Base-by-base conservation (phyloP, 2,888 invertebrate species). In the Cordilura impudica region DNA sequence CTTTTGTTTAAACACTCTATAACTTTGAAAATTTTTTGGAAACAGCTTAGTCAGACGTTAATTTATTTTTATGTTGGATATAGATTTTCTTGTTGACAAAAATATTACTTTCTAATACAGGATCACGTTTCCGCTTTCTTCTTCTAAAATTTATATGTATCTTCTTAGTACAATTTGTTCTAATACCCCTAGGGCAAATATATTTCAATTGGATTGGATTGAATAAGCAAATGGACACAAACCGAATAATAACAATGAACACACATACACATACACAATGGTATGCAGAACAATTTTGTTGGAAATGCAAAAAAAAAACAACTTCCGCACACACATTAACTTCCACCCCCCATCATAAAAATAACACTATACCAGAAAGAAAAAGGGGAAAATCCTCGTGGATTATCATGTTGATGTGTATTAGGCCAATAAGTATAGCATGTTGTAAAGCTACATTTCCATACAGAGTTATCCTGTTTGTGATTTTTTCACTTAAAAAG, bases 141-240 rank as follows among this genome's bases (percentile, higher is more conserved):
- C 35, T 39, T 39, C 35, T 31, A 7, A 8, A 7, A 2, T 1
- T 4, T 43, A 23, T 58, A 58, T 19, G 8, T 53, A 45, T 21
- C 21, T 70, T 43, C 49, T 49, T 56, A 49, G 47, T 56, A 54
- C 26, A 63, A 75, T 63, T 63, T 61, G 14, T 23, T 56, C 69
- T 54, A 69, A 69, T 75, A 10, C 63, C 75, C 70, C 56, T 45
- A 49, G 63, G 75, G 63, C 56, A 70, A 76, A 76, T 76, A 70
- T 47, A 69, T 76, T 76, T 43, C 63, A 70, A 76, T 70, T 76
- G 63, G 54, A 56, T 69, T 70, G 69, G 18, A 63, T 63, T 75
- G 53, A 63, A 75, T 69, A 21, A 51, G 12, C 7, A 49, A 70
- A 76, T 29, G 69, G 69, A 76, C 75, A 76, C 63, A 70, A 58